phyloP scores from a whole-genome alignment of 2,797 vertebrate genomes.

The Siniperca scherzeri region DNA sequence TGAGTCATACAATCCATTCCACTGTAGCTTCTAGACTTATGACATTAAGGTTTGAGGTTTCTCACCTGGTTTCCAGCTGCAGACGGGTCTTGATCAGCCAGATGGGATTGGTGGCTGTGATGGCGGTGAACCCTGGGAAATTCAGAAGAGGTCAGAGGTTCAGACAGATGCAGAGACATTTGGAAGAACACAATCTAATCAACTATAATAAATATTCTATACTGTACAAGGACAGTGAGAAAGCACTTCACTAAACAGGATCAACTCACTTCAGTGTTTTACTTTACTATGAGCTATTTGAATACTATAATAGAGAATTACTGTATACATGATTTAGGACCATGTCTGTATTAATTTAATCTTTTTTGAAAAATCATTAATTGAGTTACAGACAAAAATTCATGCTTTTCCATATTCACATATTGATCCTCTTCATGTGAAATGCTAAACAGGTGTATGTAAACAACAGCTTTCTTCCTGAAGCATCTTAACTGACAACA shows the following conservation, averaged over 20 bases:
- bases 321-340: conserved; percentile 16
- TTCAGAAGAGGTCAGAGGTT: conserved; percentile 81
- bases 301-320: background rate
- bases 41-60: conserved; percentile 77
- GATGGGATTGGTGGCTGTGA: conserved; percentile 98
- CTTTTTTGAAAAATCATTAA: background rate
- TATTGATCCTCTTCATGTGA: conserved; percentile 65
- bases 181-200: conserved; percentile 54
- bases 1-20: background rate
- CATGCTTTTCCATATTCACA: conserved; percentile 22
- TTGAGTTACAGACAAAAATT: conserved; percentile 13
- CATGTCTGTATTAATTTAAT: conserved; percentile 16
- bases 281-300: conserved; percentile 1
- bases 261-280: conserved; percentile 48
- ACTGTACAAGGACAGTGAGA: conserved; percentile 67
- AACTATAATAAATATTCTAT: conserved; percentile 46
- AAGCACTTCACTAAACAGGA: conserved; percentile 73
- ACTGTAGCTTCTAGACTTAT: background rate
- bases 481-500: conserved; percentile 31
- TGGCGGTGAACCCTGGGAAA: conserved; percentile 96
- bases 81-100: conserved; percentile 99
- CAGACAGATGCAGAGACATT: conserved; percentile 71
- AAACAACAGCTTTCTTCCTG: conserved; percentile 42
- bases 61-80: conserved; percentile 96
- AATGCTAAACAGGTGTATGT: conserved; percentile 50